Percentiles rank a stretch among this genome's conserved stretches.
Conservation (phyloP, 2,113 vertebrate genomes). For the Ptychochromis oligacanthus region DNA sequence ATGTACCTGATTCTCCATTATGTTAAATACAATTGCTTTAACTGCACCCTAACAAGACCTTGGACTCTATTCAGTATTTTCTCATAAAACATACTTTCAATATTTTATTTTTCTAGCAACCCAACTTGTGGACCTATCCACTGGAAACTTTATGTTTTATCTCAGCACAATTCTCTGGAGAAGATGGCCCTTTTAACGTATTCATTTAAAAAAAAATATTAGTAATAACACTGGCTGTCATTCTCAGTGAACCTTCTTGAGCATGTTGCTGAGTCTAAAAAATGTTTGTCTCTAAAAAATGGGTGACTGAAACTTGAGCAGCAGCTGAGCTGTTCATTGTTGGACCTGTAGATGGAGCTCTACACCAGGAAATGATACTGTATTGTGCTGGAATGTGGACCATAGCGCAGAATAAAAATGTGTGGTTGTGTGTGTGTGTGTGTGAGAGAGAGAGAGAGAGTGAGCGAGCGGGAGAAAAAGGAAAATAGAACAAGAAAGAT, state of each 20-base stretch:
- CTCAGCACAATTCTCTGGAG: background rate
- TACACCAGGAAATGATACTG: conserved; percentile 59
- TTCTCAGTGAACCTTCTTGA: background rate
- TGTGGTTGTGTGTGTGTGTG: conserved; percentile 4
- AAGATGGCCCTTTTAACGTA: background rate
- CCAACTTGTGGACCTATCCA: background rate
- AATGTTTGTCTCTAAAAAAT: background rate
- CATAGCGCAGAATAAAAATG: conserved; percentile 36
- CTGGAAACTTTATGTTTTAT: background rate
- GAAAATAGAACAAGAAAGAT: conserved; percentile 69
- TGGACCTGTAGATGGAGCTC: conserved; percentile 71
- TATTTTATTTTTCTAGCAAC: background rate
- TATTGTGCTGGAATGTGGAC: conserved; percentile 45
- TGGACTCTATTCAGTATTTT: background rate
- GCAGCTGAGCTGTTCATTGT: background rate
- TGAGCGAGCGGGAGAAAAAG: conserved; percentile 20
- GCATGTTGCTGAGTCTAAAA: conserved; percentile 11
- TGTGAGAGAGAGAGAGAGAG: conserved; percentile 7
- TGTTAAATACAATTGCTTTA: background rate
- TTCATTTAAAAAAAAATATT: background rate
- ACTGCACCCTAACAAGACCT: background rate
- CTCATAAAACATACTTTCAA: background rate
- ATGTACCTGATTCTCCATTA: background rate
- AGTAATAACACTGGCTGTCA: background rate
- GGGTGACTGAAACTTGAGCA: background rate